phyloP scores from a whole-genome alignment of 2,113 vertebrate species.

The Ivindomyrus marchei region DNA sequence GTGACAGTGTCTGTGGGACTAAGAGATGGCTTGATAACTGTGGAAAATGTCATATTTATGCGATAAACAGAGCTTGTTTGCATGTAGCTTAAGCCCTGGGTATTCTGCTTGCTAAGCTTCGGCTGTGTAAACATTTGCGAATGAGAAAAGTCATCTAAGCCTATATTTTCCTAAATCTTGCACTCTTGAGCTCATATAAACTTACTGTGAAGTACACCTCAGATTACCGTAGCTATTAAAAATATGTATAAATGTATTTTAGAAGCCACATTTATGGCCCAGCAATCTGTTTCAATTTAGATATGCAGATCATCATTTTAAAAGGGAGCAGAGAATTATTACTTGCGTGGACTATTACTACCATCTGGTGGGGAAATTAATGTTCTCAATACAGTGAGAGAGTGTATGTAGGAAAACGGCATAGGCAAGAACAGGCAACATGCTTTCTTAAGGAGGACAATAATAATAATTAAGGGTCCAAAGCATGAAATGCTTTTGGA shows the following conservation, averaged over 20 bases:
- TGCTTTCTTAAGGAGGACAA: not conserved
- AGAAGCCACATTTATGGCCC: not conserved
- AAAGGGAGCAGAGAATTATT: not conserved
- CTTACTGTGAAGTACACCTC: not conserved
- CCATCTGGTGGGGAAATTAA: slow-evolving; percentile 1
- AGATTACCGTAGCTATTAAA: not conserved
- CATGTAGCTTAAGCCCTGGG: not conserved
- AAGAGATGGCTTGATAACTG: not conserved
- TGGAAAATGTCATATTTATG: not conserved
- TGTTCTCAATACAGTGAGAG: not conserved
- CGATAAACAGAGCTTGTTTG: not conserved
- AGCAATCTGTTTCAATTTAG: not conserved
- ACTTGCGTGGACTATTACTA: not conserved
- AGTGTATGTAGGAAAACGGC: not conserved
- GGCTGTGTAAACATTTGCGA: not conserved
- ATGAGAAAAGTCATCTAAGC: not conserved
- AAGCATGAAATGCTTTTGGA: too few relatives aligned
- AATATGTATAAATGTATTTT: not conserved
- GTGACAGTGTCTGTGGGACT: not conserved
- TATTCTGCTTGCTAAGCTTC: not conserved
- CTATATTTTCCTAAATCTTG: not conserved
- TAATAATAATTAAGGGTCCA: not conserved
- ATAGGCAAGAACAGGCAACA: not conserved
- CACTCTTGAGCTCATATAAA: not conserved
- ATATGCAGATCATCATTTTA: not conserved